Conservation (phyloP, 2,797 vertebrate species). For the Carduelis carduelis region DNA sequence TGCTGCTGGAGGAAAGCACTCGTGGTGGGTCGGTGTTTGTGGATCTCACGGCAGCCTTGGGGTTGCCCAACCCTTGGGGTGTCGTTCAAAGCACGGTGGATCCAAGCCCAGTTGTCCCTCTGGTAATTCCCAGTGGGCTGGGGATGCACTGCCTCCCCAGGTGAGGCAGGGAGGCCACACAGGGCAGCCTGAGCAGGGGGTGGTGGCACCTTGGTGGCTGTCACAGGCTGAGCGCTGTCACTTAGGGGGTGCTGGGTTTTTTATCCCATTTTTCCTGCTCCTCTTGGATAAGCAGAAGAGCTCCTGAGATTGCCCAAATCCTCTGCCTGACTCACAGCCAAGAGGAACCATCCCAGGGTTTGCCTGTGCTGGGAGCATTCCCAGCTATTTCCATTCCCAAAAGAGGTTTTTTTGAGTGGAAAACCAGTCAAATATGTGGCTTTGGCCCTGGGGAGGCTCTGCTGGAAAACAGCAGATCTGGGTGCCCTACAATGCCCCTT, state of each 20-base stretch:
- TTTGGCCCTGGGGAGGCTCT: neutral
- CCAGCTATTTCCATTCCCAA: neutral
- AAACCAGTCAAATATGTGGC: neutral
- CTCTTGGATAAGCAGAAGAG: neutral
- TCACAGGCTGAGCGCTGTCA: neutral
- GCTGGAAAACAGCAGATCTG: neutral
- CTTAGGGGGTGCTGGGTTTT: neutral
- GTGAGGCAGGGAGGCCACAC: fast-evolving
- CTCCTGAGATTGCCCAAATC: neutral
- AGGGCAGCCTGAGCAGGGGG: neutral
- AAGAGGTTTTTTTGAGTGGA: neutral
- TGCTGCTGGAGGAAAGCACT: neutral
- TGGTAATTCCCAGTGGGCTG: neutral
- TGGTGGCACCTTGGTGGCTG: neutral
- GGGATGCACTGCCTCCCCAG: fast-evolving
- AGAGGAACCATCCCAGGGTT: neutral
- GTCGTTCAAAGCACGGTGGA: fast-evolving
- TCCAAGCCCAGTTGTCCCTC: neutral
- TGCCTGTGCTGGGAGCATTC: neutral
- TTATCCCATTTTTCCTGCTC: neutral
- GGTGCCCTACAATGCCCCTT: neutral
- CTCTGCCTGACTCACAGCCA: neutral
- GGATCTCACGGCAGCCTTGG: neutral
- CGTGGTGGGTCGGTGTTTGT: neutral
- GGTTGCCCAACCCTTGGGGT: fast-evolving